Percentiles rank a stretch among this genome's conserved stretches.
Evolutionary conservation across 2,797 vertebrate genomes (phyloP).

Genomic region (Selene dorsalis): DNA sequence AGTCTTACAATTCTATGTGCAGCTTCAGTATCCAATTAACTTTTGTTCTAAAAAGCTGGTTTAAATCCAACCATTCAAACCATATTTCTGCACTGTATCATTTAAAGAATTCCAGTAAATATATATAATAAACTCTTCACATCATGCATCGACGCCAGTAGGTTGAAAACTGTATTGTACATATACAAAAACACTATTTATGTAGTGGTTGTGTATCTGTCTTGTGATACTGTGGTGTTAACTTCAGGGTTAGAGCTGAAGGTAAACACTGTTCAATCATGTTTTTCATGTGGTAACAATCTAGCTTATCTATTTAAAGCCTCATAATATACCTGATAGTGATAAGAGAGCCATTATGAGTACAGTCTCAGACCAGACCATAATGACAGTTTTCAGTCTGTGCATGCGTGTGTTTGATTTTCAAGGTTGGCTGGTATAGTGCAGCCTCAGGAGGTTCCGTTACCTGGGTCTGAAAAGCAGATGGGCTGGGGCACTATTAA

Average conservation of each 20-base stretch:
- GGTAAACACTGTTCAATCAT: not conserved
- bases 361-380: not conserved
- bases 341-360: slow-evolving; percentile 27
- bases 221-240: not conserved
- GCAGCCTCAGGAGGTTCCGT: slow-evolving; percentile 18
- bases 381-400: slow-evolving; percentile 24
- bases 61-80: too few relatives aligned
- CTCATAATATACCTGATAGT: slow-evolving; percentile 17
- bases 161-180: too few relatives aligned
- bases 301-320: slow-evolving; percentile 16
- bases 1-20: too few relatives aligned
- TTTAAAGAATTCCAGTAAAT: too few relatives aligned
- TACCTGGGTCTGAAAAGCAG: slow-evolving; percentile 36
- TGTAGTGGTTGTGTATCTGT: too few relatives aligned
- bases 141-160: too few relatives aligned
- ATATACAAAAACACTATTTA: too few relatives aligned
- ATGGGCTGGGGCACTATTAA: slow-evolving; percentile 22
- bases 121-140: too few relatives aligned
- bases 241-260: not conserved
- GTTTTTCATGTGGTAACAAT: slow-evolving; percentile 3
- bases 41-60: too few relatives aligned
- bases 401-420: slow-evolving; percentile 11
- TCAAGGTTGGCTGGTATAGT: slow-evolving; percentile 10
- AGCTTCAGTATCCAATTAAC: too few relatives aligned
- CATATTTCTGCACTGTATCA: too few relatives aligned